Percentiles rank a stretch among this genome's conserved stretches.
phyloP scores from a whole-genome alignment of 30 jellyfish, hydroid and myxozoan species.

The Cassiopea andromeda region DNA sequence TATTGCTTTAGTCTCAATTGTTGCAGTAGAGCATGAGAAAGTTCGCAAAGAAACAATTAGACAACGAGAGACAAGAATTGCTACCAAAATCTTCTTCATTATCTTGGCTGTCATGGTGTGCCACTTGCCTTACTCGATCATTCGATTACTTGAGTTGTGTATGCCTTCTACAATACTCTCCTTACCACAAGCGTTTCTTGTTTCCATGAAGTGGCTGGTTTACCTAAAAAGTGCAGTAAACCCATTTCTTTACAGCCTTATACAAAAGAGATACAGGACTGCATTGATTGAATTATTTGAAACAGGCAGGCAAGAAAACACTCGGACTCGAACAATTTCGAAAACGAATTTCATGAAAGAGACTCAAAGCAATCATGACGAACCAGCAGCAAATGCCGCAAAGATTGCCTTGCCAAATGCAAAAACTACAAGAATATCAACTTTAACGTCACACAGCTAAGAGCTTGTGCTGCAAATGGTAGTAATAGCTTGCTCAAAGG shows the following conservation, averaged over 20 bases:
- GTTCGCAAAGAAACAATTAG: constrained; percentile 75
- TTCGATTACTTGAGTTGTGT: constrained; percentile 67
- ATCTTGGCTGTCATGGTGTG: constrained; percentile 82
- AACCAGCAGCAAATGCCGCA: not conserved
- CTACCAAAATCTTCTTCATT: constrained; percentile 77
- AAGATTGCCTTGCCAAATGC: not conserved
- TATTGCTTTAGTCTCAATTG: constrained; percentile 64
- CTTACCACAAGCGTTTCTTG: constrained; percentile 45
- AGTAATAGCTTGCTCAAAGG: no score
- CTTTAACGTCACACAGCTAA: not conserved
- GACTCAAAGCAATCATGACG: constrained; percentile 35
- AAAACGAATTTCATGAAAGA: constrained; percentile 41
- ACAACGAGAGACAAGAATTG: constrained; percentile 86
- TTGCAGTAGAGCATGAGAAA: constrained; percentile 53
- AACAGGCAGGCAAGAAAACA: constrained; percentile 23
- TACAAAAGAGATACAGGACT: constrained; percentile 81
- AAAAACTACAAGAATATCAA: constrained; percentile 2
- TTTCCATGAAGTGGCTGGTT: constrained; percentile 78
- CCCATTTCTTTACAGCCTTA: constrained; percentile 80
- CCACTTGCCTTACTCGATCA: constrained; percentile 78
- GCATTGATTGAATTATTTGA: constrained; percentile 64
- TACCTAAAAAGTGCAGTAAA: constrained; percentile 81
- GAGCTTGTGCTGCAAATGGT: no score
- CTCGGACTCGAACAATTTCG: constrained; percentile 14
- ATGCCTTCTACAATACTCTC: constrained; percentile 21